A percentile compares a stretch with the other conserved stretches of the same genome.
Evolutionary conservation across 2,797 vertebrate genomes (phyloP).

Genomic region (Lophotriccus pileatus): DNA sequence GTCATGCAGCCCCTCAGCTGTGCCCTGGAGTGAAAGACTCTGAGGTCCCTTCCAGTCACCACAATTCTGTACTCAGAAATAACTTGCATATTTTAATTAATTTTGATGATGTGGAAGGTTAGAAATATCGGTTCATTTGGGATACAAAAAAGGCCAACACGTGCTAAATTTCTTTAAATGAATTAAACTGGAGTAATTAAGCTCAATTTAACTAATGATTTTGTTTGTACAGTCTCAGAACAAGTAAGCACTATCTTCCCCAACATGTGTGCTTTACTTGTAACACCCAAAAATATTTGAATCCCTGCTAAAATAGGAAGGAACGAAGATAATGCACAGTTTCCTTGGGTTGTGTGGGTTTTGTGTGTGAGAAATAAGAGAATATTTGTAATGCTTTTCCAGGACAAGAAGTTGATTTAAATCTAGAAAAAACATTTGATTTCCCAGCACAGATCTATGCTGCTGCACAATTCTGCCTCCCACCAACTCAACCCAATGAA

Average conservation of each 20-base stretch:
- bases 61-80: neutral
- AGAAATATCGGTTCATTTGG: neutral
- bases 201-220: neutral
- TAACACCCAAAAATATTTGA: neutral
- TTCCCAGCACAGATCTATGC: neutral
- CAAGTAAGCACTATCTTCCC: neutral
- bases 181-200: neutral
- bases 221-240: neutral
- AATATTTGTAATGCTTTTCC: neutral
- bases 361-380: neutral
- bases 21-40: neutral
- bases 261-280: rapidly evolving
- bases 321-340: neutral
- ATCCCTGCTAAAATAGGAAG: neutral
- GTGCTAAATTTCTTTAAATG: neutral
- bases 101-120: neutral
- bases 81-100: neutral
- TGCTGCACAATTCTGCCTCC: neutral
- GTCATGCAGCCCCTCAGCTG: neutral
- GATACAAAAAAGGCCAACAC: neutral
- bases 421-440: neutral
- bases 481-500: neutral
- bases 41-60: neutral
- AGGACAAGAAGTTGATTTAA: neutral
- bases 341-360: neutral